Base-by-base conservation (phyloP, 1,140 invertebrate genomes). In the Trichomalopsis sarcophagae region DNA sequence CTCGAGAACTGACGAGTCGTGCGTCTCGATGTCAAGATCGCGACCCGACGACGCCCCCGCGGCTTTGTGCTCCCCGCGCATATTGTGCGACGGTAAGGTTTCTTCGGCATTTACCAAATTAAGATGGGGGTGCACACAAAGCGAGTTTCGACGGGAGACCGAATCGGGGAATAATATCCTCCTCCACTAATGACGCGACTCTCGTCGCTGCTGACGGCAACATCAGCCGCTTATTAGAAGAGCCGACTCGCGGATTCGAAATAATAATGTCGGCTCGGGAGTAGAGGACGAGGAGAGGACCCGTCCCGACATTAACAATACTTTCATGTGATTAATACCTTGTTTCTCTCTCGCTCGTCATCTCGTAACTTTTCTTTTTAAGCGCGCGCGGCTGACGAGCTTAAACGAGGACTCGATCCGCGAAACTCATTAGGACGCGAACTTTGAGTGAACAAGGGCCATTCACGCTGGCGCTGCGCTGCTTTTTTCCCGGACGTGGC, bases 371-470 rank as follows among this genome's bases (percentile, higher is more conserved):
- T 71, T 71, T 27, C 66, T 27, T 17, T 71, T 62, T 62, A n/a
- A 62, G 17, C 33, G 4, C 1, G 27, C 27, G 55, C 69, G 13
- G 23, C 30, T 33, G 23, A 71, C 30, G 69, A 71, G 69, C 69
- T 71, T 71, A 33, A 71, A 71, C 69, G 69, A 71, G 30, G 69
- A 71, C 69, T 71, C 27, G 14, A 71, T 71, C 30, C 69, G 69
- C 69, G 69, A 13, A 71, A 71, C 69, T 71, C 69, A 71, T 71
- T 71, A 71, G 30, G 69, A 71, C 69, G 69, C 30, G 23, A 71
- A 71, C 69, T 30, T 62, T 33, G 69, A 71, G 27, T 11, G 69
- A 71, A 71, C 69, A 71, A 71, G 55, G 7, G 55, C 55, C 21
- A 62, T 62, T 62, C 55, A 62, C 55, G 21, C 55, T n/a, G 55